Evolutionary conservation across 1,140 invertebrate genomes (phyloP), one percentile per base, ranked within the genome.

Genomic region (Thrips palmi): DNA sequence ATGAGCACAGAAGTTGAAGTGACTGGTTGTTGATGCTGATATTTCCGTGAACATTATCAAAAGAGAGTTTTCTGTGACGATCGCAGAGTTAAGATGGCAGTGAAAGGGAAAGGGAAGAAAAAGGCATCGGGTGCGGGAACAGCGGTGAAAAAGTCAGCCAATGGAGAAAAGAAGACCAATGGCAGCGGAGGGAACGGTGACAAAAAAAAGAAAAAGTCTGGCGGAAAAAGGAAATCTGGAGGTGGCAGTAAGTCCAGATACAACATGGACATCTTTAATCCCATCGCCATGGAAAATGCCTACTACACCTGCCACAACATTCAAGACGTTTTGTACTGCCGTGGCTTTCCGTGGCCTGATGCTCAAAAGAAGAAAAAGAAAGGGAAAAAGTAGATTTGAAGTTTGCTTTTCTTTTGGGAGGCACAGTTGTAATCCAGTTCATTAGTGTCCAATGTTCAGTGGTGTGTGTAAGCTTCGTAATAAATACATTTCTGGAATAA

Each of bases 251-350:
- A 51, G 41, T 52, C 61, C 8, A 59, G 60, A 49, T 72, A 69
- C 43, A 68, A 72, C 11, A 75, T 81, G 24, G 81, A 87, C 45
- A 78, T 86, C 43, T 75, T 86, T 39, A 84, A 77, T 37, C 77
- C 83, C 45, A 71, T 75, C n/a, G 79, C 79, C 0, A 83, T 87
- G 75, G 74, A 83, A 45, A 87, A 87, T 50, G 81, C 82, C 3
- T 87, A 87, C 52, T 80, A 79, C 49, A 80, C 77, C 1, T 87
- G 82, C 49, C 83, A 88, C 47, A 87, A 85, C 56, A 74, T 87
- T 1, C 82, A 84, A 58, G 82, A 86, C 53, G 55, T 81, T 2
- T 46, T 77, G 2, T 71, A 73, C 44, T 73, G 68, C 10, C 65
- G 82, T 39, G 83, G 82, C 2, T 87, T 86, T 53, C 72, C 77